Evolutionary conservation across 2,888 invertebrate genomes (phyloP).

Genomic region (Pandemis heparana): DNA sequence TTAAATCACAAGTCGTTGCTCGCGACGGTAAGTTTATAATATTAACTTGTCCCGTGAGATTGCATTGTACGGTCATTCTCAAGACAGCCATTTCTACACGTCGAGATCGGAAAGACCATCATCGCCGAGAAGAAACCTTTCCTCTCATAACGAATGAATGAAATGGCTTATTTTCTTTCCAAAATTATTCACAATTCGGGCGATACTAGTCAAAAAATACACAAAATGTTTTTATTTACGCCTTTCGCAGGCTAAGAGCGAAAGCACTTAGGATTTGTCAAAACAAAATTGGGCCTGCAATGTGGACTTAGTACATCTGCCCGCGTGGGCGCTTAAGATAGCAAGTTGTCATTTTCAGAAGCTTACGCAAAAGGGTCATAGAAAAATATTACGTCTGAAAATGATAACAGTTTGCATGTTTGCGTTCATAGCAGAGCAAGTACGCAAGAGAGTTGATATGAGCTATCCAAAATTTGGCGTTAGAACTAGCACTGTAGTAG

Average conservation of each 20-base stretch:
- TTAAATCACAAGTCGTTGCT: not conserved
- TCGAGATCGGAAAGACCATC: too few relatives aligned
- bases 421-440: not conserved
- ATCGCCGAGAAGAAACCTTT: too few relatives aligned
- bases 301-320: not conserved
- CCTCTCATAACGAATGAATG: not conserved
- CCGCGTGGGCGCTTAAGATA: not conserved
- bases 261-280: not conserved
- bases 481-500: too few relatives aligned
- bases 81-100: too few relatives aligned
- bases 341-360: constrained; percentile 1
- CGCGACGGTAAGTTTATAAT: not conserved
- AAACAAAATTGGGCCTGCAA: not conserved
- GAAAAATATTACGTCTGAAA: constrained; percentile 1
- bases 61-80: not conserved
- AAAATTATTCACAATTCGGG: not conserved
- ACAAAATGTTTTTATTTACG: not conserved
- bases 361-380: not conserved
- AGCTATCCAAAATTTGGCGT: too few relatives aligned
- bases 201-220: not conserved
- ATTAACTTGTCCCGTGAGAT: not conserved
- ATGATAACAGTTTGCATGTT: constrained; percentile 4
- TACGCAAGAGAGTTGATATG: too few relatives aligned
- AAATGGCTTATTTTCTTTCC: too few relatives aligned
- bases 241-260: not conserved